Evolutionary conservation across 2,797 vertebrate genomes (phyloP).

Genomic region (Sebastes itinus): DNA sequence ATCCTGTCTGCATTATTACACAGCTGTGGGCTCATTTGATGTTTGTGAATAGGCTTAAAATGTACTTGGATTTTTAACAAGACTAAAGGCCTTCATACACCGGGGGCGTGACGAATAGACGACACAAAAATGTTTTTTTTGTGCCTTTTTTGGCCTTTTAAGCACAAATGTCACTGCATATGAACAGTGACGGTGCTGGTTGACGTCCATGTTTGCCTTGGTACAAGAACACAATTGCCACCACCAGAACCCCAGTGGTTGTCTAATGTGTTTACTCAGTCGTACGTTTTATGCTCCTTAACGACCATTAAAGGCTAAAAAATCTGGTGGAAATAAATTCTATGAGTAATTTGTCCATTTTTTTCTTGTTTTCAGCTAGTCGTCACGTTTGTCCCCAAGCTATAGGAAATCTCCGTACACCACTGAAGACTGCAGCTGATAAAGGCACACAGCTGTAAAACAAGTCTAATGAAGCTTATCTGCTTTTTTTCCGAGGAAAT

Average conservation of each 20-base stretch:
- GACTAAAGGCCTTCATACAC: too few species aligned
- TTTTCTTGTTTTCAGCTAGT: background rate
- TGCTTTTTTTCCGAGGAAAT: background rate
- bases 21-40: background rate
- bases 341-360: background rate
- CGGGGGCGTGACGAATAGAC: too few species aligned
- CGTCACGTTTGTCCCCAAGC: background rate
- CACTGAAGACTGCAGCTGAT: background rate
- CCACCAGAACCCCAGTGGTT: too few species aligned
- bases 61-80: background rate
- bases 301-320: background rate
- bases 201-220: background rate
- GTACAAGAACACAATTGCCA: background rate
- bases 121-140: too few species aligned
- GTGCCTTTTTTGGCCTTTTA: too few species aligned
- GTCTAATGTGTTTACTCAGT: background rate
- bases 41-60: background rate
- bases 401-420: background rate
- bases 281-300: background rate
- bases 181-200: background rate
- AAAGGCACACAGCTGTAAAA: background rate
- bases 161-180: background rate
- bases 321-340: background rate
- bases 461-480: background rate
- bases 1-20: background rate